Percentiles rank a stretch among this genome's conserved stretches.
phyloP scores from a whole-genome alignment of 2,888 invertebrate species.

The Hemithea aestivaria region DNA sequence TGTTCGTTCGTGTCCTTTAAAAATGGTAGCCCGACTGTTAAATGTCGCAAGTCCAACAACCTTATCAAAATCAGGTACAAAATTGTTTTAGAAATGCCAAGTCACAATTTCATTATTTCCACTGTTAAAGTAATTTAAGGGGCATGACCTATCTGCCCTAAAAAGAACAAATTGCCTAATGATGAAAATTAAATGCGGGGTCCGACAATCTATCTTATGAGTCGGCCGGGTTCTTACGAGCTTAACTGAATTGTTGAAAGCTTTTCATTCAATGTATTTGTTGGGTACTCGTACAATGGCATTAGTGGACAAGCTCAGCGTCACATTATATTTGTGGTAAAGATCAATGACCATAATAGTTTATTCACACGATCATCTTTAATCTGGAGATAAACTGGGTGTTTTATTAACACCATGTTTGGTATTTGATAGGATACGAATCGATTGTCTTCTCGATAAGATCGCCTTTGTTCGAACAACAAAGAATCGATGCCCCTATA shows the following conservation, averaged over 20 bases:
- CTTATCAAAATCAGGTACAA: background rate
- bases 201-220: slow-evolving; percentile 24
- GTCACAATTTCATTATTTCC: slow-evolving; percentile 23
- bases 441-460: slow-evolving; percentile 18
- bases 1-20: too few relatives aligned
- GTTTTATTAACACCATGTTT: slow-evolving; percentile 15
- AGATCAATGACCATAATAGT: background rate
- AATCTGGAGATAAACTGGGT: slow-evolving; percentile 8
- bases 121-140: slow-evolving; percentile 17
- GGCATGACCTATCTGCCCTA: slow-evolving; percentile 17
- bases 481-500: slow-evolving; percentile 9
- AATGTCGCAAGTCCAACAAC: too few relatives aligned
- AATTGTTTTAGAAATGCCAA: slow-evolving; percentile 18
- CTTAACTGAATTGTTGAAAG: slow-evolving; percentile 21
- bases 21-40: too few relatives aligned
- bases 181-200: slow-evolving; percentile 24
- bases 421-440: slow-evolving; percentile 14
- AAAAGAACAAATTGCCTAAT: slow-evolving; percentile 24
- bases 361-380: background rate
- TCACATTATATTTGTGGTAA: too few relatives aligned
- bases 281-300: slow-evolving; percentile 27
- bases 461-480: slow-evolving; percentile 10
- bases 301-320: slow-evolving; percentile 36
- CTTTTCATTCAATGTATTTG: slow-evolving; percentile 32
- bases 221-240: slow-evolving; percentile 19